Evolutionary conservation across 2,797 vertebrate species (phyloP).

Genomic region (Hylomyscus alleni): DNA sequence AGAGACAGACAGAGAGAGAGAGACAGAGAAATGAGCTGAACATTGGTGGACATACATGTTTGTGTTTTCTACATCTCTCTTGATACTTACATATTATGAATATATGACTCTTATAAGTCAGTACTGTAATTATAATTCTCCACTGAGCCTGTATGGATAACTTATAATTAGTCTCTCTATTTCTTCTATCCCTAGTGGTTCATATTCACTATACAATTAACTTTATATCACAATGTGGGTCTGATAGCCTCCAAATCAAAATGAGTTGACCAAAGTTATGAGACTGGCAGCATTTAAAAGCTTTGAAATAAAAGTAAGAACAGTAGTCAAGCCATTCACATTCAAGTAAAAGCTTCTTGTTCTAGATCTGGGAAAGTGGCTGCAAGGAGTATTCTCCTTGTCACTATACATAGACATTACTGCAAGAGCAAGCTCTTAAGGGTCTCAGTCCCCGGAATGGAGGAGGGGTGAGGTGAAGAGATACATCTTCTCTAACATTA

Average conservation of each 20-base stretch:
- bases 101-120: neutral
- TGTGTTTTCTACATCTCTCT: constrained; percentile 1
- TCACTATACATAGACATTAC: neutral
- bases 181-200: neutral
- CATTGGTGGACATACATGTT: neutral
- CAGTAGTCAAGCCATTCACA: neutral
- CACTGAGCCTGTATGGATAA: neutral
- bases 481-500: neutral
- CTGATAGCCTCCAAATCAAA: neutral
- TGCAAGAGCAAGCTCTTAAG: neutral
- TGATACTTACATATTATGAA: neutral
- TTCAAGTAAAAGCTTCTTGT: neutral
- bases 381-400: neutral
- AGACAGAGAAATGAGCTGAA: neutral
- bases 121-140: neutral
- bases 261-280: neutral
- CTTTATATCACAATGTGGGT: neutral
- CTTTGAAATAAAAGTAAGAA: constrained; percentile 16
- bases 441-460: neutral
- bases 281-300: neutral
- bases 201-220: neutral
- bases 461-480: fast-evolving
- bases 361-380: neutral
- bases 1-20: no score
- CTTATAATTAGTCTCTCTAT: neutral